phyloP scores from a whole-genome alignment of 1,140 invertebrate genomes.

The Phocides pigmalion region DNA sequence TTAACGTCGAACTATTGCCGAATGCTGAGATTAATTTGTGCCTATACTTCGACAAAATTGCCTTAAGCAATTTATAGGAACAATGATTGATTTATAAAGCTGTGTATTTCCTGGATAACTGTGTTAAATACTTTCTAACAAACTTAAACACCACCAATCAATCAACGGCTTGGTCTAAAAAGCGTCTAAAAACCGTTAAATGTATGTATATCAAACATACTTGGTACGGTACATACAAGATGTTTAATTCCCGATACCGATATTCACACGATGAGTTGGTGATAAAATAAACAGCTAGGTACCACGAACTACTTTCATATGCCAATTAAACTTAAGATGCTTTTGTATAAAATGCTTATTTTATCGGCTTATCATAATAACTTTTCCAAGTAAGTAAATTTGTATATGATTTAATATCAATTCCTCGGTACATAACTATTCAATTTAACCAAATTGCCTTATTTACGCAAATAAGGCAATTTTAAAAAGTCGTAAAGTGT shows the following conservation, averaged over 20 bases:
- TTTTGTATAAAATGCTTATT: conserved; percentile 8
- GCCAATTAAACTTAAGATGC: conserved; percentile 14
- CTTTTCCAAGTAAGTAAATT: not conserved
- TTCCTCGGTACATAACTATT: too few species aligned
- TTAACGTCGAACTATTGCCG: not conserved
- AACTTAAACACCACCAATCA: conserved; percentile 6
- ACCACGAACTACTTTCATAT: conserved; percentile 25
- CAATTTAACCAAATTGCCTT: too few species aligned
- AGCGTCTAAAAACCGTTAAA: conserved; percentile 5
- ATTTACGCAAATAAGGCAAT: too few species aligned
- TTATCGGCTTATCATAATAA: not conserved
- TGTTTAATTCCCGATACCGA: conserved; percentile 3
- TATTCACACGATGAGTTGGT: conserved; percentile 23
- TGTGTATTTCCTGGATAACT: too few species aligned
- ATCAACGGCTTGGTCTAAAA: conserved; percentile 4
- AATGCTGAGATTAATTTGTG: not conserved
- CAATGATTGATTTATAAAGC: not conserved
- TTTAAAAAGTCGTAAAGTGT: too few species aligned
- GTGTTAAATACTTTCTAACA: not conserved
- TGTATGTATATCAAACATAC: not conserved
- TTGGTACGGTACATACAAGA: not conserved
- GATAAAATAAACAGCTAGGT: conserved; percentile 23
- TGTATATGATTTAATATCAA: too few species aligned
- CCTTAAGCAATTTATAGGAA: not conserved
- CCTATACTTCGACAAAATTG: not conserved